Percentiles rank a stretch among this genome's conserved stretches.
phyloP scores from a whole-genome alignment of 2,113 vertebrate genomes.

The Cardinalis cardinalis region DNA sequence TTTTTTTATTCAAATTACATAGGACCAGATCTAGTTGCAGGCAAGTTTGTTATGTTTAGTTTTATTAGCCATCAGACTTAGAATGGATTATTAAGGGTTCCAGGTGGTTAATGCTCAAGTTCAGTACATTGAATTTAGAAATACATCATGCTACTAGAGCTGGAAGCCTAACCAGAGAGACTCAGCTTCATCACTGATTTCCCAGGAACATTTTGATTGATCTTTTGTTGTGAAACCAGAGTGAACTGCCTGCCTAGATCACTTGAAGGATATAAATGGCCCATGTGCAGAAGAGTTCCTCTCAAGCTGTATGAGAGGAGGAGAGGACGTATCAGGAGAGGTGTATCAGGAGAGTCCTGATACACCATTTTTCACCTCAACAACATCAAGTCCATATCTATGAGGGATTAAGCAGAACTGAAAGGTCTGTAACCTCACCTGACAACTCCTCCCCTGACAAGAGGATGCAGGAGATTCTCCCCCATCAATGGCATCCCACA shows the following conservation, averaged over 20 bases:
- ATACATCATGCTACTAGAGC: not conserved
- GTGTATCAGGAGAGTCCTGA: not conserved
- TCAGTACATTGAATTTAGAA: conserved; percentile 28
- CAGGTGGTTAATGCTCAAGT: not conserved
- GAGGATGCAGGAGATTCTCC: not conserved
- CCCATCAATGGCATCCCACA: not conserved
- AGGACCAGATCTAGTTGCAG: not conserved
- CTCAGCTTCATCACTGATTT: not conserved
- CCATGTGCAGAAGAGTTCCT: not conserved
- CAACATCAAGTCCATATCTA: not conserved
- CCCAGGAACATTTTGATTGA: not conserved
- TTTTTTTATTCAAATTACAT: conserved; percentile 19
- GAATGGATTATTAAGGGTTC: not conserved
- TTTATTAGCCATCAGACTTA: conserved; percentile 27
- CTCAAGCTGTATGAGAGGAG: not conserved
- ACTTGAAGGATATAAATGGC: not conserved
- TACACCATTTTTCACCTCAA: not conserved
- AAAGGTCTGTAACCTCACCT: not conserved
- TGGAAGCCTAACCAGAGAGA: not conserved
- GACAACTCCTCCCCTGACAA: not conserved
- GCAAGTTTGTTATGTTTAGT: not conserved
- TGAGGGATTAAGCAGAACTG: not conserved
- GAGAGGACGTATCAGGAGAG: no score
- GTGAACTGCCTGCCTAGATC: not conserved
- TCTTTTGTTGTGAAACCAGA: not conserved